Evolutionary conservation across 1,140 invertebrate species (phyloP).

Genomic region (Pachyrhynchus sulphureomaculatus): DNA sequence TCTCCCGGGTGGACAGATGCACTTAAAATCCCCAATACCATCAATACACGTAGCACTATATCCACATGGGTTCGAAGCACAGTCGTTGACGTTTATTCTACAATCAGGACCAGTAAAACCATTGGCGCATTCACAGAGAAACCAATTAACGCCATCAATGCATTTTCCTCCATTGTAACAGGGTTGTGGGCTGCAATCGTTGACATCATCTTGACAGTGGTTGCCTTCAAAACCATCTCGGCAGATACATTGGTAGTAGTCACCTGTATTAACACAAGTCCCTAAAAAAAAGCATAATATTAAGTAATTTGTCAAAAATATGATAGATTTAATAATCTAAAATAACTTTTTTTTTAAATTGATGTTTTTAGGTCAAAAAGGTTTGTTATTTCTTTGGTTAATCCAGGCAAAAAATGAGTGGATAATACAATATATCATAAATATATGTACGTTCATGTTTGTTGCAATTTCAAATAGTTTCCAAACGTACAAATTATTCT

Average conservation of each 20-base stretch:
- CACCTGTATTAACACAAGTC: conserved; percentile 71
- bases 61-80: conserved; percentile 77
- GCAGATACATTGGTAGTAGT: conserved; percentile 71
- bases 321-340: no score
- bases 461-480: no score
- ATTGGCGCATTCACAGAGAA: conserved; percentile 70
- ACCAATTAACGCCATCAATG: conserved; percentile 80
- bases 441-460: no score
- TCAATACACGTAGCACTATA: conserved; percentile 82
- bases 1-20: conserved; percentile 76
- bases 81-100: conserved; percentile 76
- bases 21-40: conserved; percentile 73
- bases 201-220: conserved; percentile 65
- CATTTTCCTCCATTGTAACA: conserved; percentile 78
- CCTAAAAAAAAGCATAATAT: conserved; percentile 1
- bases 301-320: background rate
- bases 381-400: no score
- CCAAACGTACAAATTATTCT: no score
- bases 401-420: no score
- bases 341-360: no score
- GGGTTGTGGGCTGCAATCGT: conserved; percentile 64
- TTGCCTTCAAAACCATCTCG: conserved; percentile 65
- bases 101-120: conserved; percentile 75
- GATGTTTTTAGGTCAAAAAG: no score
- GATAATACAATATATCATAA: no score